These are phyloP conservation scores for Euplexia lucipara DNA, from an alignment of 2,888 invertebrate genomes.

Conservation along the genomic window DNA sequence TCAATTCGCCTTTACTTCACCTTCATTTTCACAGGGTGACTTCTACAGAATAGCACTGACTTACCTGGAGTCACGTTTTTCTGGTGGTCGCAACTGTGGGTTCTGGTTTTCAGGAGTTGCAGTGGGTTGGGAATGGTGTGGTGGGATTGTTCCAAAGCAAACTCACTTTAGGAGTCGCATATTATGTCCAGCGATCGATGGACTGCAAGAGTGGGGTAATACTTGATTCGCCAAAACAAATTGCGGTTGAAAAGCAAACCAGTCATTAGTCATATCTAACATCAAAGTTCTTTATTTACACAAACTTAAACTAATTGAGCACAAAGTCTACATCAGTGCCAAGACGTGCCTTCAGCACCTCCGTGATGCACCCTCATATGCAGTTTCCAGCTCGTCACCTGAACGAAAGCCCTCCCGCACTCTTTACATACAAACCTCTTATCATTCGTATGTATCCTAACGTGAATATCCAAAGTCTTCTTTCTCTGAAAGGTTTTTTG, in stretches of 20 bases:
- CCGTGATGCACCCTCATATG: conserved; percentile 90
- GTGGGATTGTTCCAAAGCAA: too few relatives aligned
- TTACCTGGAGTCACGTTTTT: too few relatives aligned
- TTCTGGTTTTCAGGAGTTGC: too few relatives aligned
- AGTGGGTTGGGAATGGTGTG: too few relatives aligned
- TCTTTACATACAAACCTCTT: conserved; percentile 84
- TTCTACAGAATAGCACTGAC: too few relatives aligned
- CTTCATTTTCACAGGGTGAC: too few relatives aligned
- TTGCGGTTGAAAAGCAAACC: not conserved
- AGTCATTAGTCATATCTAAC: conserved; percentile 9
- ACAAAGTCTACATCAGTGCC: conserved; percentile 16
- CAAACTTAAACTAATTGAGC: not conserved
- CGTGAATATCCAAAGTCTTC: conserved; percentile 89
- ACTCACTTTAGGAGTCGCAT: too few relatives aligned
- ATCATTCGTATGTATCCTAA: conserved; percentile 90
- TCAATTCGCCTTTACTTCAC: too few relatives aligned
- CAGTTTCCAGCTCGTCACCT: conserved; percentile 90
- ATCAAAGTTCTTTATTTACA: conserved; percentile 16
- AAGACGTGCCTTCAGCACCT: conserved; percentile 61
- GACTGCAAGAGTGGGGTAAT: too few relatives aligned
- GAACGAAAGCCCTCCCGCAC: conserved; percentile 91
- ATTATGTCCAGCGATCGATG: too few relatives aligned
- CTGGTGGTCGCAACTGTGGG: too few relatives aligned
- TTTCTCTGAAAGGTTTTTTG: conserved; percentile 91
- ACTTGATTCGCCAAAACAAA: too few relatives aligned